Conservation (phyloP, 2,888 invertebrate species). For the Schizaphis graminum region DNA sequence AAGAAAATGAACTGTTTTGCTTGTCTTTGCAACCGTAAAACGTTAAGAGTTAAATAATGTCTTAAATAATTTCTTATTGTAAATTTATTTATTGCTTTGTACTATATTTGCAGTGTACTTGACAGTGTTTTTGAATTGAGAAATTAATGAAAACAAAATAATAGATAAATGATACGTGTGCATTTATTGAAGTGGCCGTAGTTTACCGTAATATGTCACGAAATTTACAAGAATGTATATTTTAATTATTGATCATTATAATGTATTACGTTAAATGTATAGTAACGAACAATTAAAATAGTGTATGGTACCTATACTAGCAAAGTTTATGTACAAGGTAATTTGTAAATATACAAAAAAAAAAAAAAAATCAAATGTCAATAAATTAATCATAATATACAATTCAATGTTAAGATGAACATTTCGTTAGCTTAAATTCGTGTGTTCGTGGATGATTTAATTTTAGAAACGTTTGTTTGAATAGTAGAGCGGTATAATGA, state of each 20-base stretch:
- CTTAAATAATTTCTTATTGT: background rate
- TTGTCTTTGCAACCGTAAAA: background rate
- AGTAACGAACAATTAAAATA: background rate
- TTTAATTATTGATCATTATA: background rate
- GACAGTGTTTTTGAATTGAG: background rate
- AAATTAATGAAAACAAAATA: background rate
- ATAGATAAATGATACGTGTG: background rate
- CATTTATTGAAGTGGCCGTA: background rate
- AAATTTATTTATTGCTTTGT: background rate
- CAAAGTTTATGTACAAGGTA: background rate
- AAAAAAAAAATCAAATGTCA: background rate
- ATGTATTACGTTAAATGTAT: background rate
- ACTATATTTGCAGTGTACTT: background rate
- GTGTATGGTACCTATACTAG: background rate
- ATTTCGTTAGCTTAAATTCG: background rate
- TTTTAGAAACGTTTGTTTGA: conserved; percentile 1
- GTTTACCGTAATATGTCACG: background rate
- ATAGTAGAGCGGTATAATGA: background rate
- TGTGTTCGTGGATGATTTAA: background rate
- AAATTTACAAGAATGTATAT: background rate
- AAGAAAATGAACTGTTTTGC: background rate
- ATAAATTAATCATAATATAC: background rate
- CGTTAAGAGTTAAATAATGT: background rate
- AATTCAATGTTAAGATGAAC: background rate
- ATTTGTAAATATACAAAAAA: background rate